A percentile compares a stretch with the other conserved stretches of the same genome.
phyloP scores from a whole-genome alignment of 2,888 invertebrate genomes.

The Cabera pusaria region DNA sequence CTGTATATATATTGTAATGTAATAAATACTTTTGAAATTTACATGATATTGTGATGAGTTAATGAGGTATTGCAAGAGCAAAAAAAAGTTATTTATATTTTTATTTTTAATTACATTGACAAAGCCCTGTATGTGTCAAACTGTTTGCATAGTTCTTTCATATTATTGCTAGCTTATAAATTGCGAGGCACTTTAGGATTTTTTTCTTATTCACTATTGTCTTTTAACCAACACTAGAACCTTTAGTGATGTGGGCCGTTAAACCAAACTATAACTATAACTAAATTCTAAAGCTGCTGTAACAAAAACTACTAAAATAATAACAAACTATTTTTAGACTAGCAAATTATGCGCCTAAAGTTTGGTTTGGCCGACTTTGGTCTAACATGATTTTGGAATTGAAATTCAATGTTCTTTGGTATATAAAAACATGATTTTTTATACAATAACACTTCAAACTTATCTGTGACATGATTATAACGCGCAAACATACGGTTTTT shows the following conservation, averaged over 20 bases:
- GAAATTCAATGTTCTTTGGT: too few relatives aligned
- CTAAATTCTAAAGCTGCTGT: conserved; percentile 7
- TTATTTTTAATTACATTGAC: too few relatives aligned
- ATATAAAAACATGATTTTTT: conserved; percentile 18
- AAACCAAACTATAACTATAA: conserved; percentile 14
- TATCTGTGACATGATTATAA: too few relatives aligned
- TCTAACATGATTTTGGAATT: too few relatives aligned
- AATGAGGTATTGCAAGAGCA: too few relatives aligned
- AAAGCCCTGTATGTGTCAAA: neutral
- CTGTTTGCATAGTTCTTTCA: neutral
- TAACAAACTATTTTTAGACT: conserved; percentile 10
- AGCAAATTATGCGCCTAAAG: conserved; percentile 7
- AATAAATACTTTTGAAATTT: too few relatives aligned
- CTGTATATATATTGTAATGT: too few relatives aligned
- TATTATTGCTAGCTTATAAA: conserved; percentile 9
- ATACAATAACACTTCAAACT: too few relatives aligned
- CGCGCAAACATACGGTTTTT: too few relatives aligned
- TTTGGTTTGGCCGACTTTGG: conserved; percentile 24
- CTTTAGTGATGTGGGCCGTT: conserved; percentile 8
- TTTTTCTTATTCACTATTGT: conserved; percentile 22
- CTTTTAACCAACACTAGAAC: conserved; percentile 12
- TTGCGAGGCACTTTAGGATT: conserved; percentile 18
- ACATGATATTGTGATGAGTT: too few relatives aligned
- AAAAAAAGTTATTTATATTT: too few relatives aligned
- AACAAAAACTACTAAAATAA: conserved; percentile 8